Evolutionary conservation across 1,140 invertebrate species (phyloP).

Genomic region (Neotoxoptera formosana): DNA sequence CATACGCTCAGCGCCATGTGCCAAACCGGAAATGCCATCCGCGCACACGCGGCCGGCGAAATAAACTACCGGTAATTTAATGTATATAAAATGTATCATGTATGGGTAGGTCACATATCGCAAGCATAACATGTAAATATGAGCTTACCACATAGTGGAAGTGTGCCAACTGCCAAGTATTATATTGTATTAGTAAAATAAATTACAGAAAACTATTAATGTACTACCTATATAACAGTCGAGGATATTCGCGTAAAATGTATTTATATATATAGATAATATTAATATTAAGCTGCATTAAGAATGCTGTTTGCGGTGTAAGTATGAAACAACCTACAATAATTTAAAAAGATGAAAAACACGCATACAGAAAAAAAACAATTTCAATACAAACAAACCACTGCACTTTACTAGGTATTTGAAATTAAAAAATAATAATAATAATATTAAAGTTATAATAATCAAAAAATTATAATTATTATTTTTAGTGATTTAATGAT

Average conservation of each 20-base stretch:
- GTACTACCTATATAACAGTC: not conserved
- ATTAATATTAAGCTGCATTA: not conserved
- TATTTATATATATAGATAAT: not conserved
- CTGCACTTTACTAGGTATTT: not conserved
- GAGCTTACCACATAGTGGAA: not conserved
- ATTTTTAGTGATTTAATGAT: not conserved
- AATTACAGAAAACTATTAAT: not conserved
- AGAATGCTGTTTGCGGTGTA: not conserved
- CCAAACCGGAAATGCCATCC: constrained; percentile 38
- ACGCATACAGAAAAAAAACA: not conserved
- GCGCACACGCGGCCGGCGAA: not conserved
- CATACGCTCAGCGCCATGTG: not conserved
- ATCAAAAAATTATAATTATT: not conserved
- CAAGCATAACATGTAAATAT: not conserved
- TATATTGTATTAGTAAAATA: not conserved
- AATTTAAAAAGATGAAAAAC: not conserved
- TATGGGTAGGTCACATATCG: not conserved
- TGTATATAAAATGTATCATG: not conserved
- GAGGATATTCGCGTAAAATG: not conserved
- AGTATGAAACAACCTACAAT: not conserved
- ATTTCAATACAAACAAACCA: not conserved
- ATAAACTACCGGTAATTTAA: constrained; percentile 18
- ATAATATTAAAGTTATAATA: not conserved
- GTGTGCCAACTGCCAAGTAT: not conserved
- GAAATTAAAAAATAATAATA: not conserved